phyloP scores from a whole-genome alignment of 2,797 vertebrate species.

The Pygocentrus nattereri region DNA sequence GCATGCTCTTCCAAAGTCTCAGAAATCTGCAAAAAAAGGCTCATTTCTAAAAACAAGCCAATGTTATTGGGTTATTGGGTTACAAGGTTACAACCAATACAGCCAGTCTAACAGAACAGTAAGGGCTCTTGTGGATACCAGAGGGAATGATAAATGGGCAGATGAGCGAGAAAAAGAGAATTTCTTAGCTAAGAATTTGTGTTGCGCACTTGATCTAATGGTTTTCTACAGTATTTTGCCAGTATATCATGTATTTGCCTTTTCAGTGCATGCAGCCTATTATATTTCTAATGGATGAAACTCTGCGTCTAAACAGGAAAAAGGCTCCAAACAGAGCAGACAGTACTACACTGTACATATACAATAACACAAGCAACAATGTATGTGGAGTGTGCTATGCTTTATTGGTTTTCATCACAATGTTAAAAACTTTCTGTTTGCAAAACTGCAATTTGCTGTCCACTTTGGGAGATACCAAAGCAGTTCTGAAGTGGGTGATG shows the following conservation, averaged over 20 bases:
- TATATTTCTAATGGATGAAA: slow-evolving; percentile 14
- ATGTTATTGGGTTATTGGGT: no score
- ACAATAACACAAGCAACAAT: neutral
- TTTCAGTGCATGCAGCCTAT: slow-evolving; percentile 21
- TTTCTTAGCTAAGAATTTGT: neutral
- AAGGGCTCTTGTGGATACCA: slow-evolving; percentile 3
- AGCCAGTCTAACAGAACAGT: slow-evolving; percentile 13
- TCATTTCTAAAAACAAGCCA: slow-evolving; percentile 39
- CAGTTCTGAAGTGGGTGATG: slow-evolving; percentile 67
- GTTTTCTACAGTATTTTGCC: slow-evolving; percentile 22
- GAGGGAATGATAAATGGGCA: slow-evolving; percentile 6
- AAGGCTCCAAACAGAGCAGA: slow-evolving; percentile 16
- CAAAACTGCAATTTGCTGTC: slow-evolving; percentile 26
- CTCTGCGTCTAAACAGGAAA: slow-evolving; percentile 11
- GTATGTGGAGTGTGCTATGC: neutral
- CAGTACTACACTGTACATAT: slow-evolving; percentile 12
- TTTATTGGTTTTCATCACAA: slow-evolving; percentile 9
- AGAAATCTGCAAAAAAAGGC: neutral
- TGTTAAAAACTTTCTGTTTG: slow-evolving; percentile 28
- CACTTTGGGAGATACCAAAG: slow-evolving; percentile 50
- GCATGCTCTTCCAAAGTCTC: slow-evolving; percentile 30
- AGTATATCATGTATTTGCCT: slow-evolving; percentile 24
- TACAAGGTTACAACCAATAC: neutral
- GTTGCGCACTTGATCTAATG: neutral
- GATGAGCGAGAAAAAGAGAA: neutral